Conservation (phyloP, 1,140 invertebrate genomes). For the Acromyrmex charruanus region DNA sequence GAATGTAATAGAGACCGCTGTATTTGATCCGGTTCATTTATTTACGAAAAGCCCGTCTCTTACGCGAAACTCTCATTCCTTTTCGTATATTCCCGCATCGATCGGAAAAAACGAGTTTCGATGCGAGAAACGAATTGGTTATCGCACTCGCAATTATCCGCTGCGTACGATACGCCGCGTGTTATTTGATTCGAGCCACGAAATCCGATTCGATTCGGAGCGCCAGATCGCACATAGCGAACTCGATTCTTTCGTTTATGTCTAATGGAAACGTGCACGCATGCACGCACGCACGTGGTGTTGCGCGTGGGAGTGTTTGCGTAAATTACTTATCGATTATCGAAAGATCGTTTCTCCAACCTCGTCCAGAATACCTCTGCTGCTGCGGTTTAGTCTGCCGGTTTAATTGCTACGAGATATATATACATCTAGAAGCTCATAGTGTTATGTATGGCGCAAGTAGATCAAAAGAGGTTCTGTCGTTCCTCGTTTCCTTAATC, state of each 20-base stretch:
- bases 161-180: background rate
- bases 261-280: slow-evolving; percentile 35
- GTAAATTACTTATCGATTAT: slow-evolving; percentile 55
- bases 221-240: slow-evolving; percentile 49
- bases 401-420: slow-evolving; percentile 70
- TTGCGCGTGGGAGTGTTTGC: slow-evolving; percentile 37
- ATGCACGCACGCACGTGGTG: slow-evolving; percentile 45
- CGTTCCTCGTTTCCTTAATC: slow-evolving; percentile 52
- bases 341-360: slow-evolving; percentile 74
- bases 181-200: slow-evolving; percentile 21
- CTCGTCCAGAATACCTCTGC: slow-evolving; percentile 87
- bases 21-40: background rate
- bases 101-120: slow-evolving; percentile 8
- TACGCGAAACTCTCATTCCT: background rate
- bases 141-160: slow-evolving; percentile 3
- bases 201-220: slow-evolving; percentile 48
- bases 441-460: slow-evolving; percentile 78
- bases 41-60: background rate
- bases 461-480: slow-evolving; percentile 81
- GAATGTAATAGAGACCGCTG: background rate
- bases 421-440: slow-evolving; percentile 77
- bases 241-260: slow-evolving; percentile 54
- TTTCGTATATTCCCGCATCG: background rate
- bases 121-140: slow-evolving; percentile 27
- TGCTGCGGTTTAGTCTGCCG: slow-evolving; percentile 86